Percentiles rank a stretch among this genome's conserved stretches.
phyloP scores from a whole-genome alignment of 2,888 invertebrate genomes.

The Siphlonurus alternatus region DNA sequence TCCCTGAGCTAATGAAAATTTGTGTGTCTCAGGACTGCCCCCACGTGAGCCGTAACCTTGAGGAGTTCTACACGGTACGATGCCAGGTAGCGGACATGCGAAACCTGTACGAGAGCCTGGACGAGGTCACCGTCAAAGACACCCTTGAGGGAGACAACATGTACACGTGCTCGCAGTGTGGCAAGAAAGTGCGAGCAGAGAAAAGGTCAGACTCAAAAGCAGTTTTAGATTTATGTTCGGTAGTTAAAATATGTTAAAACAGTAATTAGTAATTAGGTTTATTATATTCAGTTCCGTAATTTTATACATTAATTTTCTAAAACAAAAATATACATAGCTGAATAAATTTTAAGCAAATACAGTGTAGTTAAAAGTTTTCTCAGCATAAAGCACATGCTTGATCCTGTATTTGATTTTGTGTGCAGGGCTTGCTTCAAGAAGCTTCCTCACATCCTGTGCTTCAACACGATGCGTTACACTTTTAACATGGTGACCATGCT shows the following conservation, averaged over 20 bases:
- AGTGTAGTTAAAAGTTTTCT: background rate
- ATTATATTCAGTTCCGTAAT: background rate
- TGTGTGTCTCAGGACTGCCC: slow-evolving; percentile 78
- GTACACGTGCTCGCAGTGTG: slow-evolving; percentile 92
- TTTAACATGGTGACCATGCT: slow-evolving; percentile 97
- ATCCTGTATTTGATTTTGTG: background rate
- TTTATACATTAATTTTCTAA: background rate
- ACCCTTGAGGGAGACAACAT: slow-evolving; percentile 94
- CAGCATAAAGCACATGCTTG: background rate
- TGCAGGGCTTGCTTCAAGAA: slow-evolving; percentile 84
- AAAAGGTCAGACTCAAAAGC: slow-evolving; percentile 45
- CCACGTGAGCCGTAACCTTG: slow-evolving; percentile 84
- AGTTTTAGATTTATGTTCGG: background rate
- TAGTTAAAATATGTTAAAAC: no score
- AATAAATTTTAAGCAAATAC: background rate
- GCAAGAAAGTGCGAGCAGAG: slow-evolving; percentile 87
- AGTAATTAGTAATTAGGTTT: no score
- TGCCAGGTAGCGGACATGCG: slow-evolving; percentile 96
- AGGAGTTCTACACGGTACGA: slow-evolving; percentile 91
- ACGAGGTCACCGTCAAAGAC: slow-evolving; percentile 95
- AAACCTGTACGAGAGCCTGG: slow-evolving; percentile 82
- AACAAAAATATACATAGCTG: no score
- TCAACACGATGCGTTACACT: slow-evolving; percentile 93
- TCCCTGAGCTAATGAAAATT: no score
- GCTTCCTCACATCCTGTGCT: slow-evolving; percentile 80